Base-by-base conservation (phyloP, 1,140 invertebrate genomes). In the Rhagoletis pomonella region DNA sequence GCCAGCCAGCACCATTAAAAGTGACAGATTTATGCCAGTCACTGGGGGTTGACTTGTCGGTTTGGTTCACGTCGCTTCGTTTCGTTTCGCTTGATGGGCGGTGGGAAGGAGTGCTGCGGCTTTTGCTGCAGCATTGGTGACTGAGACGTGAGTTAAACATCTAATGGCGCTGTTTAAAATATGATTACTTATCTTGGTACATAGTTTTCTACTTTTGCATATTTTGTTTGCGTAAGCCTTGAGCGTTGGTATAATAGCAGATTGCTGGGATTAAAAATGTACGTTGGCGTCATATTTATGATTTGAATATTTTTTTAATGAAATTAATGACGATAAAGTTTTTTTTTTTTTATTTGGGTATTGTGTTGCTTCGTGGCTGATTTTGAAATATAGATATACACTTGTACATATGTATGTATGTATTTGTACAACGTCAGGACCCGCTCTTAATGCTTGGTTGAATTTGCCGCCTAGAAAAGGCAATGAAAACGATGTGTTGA, bases 11-110 rank as follows among this genome's bases (percentile, higher is more conserved):
- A 90, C 91, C 91, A 92, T 92, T 92, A 92, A 92, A 91, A 89
- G 89, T 92, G 91, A 92, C 92, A 92, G 91, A 92, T 92, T 92
- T 92, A 92, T 92, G 90, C 90, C 91, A 90, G 67, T 85, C 85
- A 81, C 44, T 81, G 73, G 73, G 73, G 73, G 73, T 81, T 81
- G 73, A 55, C 73, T 81, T 47, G 73, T 19, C 44, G 42, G 73
- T 50, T 47, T 3, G 9, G 58, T 19, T 50, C n/a, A 29, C 12
- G 9, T 17, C 19, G 84, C 19, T 5, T 14, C 14, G 84, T 10
- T 19, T 39, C 3, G 1, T 4, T 59, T 9, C 1, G 47, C 58
- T 9, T n/a, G 44, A 7, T 29, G 17, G 14, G 42, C 29, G 14
- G 85, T 86, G 85, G 50, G 85, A 65, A 59, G 87, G 73, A 85